A percentile compares a stretch with the other conserved stretches of the same genome.
phyloP scores from a whole-genome alignment of 1,140 invertebrate species.

The Sesamia nonagrioides region DNA sequence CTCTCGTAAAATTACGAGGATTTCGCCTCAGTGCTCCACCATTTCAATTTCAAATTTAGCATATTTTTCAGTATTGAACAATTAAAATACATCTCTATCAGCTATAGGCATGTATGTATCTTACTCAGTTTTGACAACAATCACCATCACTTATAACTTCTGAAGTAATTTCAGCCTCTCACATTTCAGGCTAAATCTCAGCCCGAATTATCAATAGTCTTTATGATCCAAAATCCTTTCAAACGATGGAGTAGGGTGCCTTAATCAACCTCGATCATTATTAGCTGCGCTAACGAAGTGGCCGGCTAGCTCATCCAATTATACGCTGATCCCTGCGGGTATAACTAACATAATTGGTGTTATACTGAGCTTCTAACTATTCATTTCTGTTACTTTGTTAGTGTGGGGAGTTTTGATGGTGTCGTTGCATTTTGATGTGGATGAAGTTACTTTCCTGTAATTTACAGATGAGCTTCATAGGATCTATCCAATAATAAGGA shows the following conservation, averaged over 20 bases:
- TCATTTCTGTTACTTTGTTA: constrained; percentile 17
- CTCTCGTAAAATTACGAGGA: no score
- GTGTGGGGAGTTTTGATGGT: not conserved
- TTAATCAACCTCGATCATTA: constrained; percentile 40
- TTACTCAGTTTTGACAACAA: no score
- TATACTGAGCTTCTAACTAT: constrained; percentile 11
- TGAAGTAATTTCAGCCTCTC: not conserved
- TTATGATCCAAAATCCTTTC: constrained; percentile 11
- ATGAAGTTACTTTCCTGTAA: not conserved
- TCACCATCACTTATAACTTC: not conserved
- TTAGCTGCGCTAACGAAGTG: constrained; percentile 46
- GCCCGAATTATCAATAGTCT: constrained; percentile 21
- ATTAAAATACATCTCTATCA: no score
- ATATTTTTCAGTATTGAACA: no score
- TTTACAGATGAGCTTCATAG: no score
- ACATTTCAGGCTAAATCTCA: not conserved
- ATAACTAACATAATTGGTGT: constrained; percentile 36
- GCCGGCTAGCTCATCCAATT: constrained; percentile 41
- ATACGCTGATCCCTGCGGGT: constrained; percentile 19
- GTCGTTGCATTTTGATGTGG: not conserved
- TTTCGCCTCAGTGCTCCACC: no score
- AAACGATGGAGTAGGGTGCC: not conserved
- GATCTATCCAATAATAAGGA: no score
- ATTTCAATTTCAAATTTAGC: no score
- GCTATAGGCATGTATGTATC: no score